Percentiles rank a stretch among this genome's conserved stretches.
Conservation (phyloP, 2,888 invertebrate genomes). For the Cheilosia variabilis region DNA sequence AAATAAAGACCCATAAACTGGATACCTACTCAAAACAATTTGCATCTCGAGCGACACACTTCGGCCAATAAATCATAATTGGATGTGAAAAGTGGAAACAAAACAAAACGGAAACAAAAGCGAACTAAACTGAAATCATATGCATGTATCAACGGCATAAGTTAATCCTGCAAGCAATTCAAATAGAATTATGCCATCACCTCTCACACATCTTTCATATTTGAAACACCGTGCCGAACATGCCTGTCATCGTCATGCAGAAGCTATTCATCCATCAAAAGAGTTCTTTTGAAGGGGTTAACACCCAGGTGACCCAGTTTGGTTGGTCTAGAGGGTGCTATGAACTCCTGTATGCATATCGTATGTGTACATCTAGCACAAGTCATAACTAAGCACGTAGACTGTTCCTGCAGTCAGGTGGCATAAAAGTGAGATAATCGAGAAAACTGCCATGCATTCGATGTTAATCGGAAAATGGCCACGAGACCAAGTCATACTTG, state of each 20-base stretch:
- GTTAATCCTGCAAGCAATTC: slow-evolving; percentile 58
- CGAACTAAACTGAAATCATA: slow-evolving; percentile 10
- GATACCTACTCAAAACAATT: slow-evolving; percentile 1
- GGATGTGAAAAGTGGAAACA: slow-evolving; percentile 34
- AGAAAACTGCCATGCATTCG: slow-evolving; percentile 49
- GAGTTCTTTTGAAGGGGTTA: slow-evolving; percentile 59
- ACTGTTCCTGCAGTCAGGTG: slow-evolving; percentile 2
- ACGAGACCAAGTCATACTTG: slow-evolving; percentile 23
- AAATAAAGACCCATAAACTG: slow-evolving; percentile 1
- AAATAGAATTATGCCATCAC: slow-evolving; percentile 56
- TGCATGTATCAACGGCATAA: slow-evolving; percentile 45
- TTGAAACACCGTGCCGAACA: slow-evolving; percentile 1
- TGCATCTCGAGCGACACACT: slow-evolving; percentile 19
- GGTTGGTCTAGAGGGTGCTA: slow-evolving; percentile 33
- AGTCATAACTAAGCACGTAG: slow-evolving; percentile 16
- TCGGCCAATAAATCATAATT: slow-evolving; percentile 43
- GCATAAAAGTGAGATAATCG: slow-evolving; percentile 42
- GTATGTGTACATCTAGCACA: slow-evolving; percentile 21
- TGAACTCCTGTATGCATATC: slow-evolving; percentile 31
- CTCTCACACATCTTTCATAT: slow-evolving; percentile 29
- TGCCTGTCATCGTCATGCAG: slow-evolving; percentile 22
- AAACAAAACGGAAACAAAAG: background rate
- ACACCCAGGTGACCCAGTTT: slow-evolving; percentile 69
- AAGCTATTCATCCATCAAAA: slow-evolving; percentile 64
- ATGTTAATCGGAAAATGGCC: background rate